Evolutionary conservation across 2,888 invertebrate genomes (phyloP), one percentile per base, ranked within the genome.

Genomic region (Drosophila quinaria): DNA sequence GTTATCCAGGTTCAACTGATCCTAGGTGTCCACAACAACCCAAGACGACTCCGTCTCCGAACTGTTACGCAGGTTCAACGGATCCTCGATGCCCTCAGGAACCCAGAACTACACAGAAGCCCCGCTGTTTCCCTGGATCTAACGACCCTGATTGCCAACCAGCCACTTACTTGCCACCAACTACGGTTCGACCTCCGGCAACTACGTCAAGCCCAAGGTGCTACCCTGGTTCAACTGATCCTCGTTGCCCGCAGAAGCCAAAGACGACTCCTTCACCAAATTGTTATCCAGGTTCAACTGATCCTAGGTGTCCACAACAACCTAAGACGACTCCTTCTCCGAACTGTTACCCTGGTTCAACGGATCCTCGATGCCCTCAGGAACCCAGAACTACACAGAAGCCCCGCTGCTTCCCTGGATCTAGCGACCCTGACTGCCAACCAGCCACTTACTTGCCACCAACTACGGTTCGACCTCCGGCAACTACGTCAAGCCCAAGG

Each of bases 41-140:
- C 0, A 25, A 41, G 15, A 63, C 65, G 0, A 65, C 66, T 0
- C 4, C 61, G 1, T 11, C 92, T 92, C 5, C 90, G 87, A 41
- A 22, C 3, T 67, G 66, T 15, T 67, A 37, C 13, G 62, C 62
- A 1, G 66, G 66, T 0, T 63, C 67, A 10, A 85, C 68, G 0
- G 92, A 93, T 66, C 90, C 90, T 31, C 31, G 31, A 31, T 93
- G 92, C 33, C 91, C 81, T 92, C 93, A 67, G 49, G 4, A 10
- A 9, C 42, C 46, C 8, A 59, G 10, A 31, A 47, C 55, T 29
- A 63, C 44, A 8, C 0, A 5, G 1, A 60, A 42, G 17, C 61
- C 55, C 1, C 33, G 37, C 0, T 78, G 76, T 25, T 69, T 22
- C 50, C 68, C 78, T 9, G 93, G 93, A 2, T 90, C 90, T 11